phyloP scores from a whole-genome alignment of 2,113 vertebrate species.

The Passer domesticus region DNA sequence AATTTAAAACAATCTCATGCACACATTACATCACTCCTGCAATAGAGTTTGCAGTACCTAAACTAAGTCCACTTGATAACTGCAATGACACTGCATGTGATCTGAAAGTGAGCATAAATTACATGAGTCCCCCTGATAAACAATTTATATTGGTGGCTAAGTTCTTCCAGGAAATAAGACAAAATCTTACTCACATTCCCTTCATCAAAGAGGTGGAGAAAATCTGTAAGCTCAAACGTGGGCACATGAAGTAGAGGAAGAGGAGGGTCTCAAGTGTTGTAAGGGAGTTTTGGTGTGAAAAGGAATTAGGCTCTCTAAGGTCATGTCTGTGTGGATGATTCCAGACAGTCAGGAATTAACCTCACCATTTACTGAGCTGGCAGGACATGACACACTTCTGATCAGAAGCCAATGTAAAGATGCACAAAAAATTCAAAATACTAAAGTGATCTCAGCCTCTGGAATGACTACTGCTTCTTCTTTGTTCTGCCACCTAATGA shows the following conservation, averaged over 20 bases:
- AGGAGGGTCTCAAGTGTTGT: neutral
- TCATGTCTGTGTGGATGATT: neutral
- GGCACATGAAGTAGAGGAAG: neutral
- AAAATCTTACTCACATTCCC: neutral
- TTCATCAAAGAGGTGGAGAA: neutral
- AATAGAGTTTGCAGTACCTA: neutral
- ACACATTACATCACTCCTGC: neutral
- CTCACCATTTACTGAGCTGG: neutral
- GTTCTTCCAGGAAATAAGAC: neutral
- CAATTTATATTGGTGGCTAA: neutral
- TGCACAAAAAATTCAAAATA: neutral
- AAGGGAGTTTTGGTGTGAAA: neutral
- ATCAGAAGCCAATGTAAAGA: neutral
- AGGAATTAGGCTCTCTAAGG: neutral
- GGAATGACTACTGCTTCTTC: neutral
- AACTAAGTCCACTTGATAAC: neutral
- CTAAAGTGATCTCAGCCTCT: neutral
- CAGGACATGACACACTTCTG: slow-evolving; percentile 9
- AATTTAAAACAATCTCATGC: neutral
- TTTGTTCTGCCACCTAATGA: neutral
- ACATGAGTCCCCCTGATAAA: neutral
- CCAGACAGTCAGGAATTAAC: neutral
- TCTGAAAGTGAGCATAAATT: neutral
- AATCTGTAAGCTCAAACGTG: neutral
- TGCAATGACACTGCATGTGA: neutral